These are phyloP conservation scores for Microhierax caerulescens DNA, from an alignment of 2,797 vertebrate species.

Conservation along the genomic window DNA sequence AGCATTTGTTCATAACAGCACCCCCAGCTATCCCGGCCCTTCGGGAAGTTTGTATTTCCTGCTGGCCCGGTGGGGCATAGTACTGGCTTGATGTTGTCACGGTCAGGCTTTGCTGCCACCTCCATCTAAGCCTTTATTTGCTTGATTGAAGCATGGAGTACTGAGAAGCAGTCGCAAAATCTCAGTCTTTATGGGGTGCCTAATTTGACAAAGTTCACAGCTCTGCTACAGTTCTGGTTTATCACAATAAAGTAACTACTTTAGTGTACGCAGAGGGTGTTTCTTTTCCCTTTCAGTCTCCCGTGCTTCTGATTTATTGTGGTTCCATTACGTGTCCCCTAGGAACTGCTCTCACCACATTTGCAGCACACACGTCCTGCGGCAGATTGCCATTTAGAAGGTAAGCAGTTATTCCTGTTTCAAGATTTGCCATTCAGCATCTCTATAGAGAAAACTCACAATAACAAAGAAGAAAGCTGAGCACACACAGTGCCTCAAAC, in stretches of 20 bases:
- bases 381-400: neutral
- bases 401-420: neutral
- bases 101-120: neutral
- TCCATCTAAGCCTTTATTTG: neutral
- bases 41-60: neutral
- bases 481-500: neutral
- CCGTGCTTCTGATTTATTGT: neutral
- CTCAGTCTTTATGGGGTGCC: neutral
- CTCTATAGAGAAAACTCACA: neutral
- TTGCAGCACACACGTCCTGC: neutral
- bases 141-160: accelerated
- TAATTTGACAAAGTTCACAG: neutral
- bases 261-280: neutral
- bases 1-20: neutral
- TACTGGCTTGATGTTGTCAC: neutral
- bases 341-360: neutral
- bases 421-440: neutral
- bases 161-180: neutral
- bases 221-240: neutral
- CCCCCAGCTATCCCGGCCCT: neutral
- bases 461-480: neutral
- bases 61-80: neutral
- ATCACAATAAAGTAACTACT: neutral
- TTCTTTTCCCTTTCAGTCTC: neutral
- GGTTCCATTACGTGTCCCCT: neutral